phyloP scores from a whole-genome alignment of 2,113 vertebrate genomes.

The Thunnus maccoyii region DNA sequence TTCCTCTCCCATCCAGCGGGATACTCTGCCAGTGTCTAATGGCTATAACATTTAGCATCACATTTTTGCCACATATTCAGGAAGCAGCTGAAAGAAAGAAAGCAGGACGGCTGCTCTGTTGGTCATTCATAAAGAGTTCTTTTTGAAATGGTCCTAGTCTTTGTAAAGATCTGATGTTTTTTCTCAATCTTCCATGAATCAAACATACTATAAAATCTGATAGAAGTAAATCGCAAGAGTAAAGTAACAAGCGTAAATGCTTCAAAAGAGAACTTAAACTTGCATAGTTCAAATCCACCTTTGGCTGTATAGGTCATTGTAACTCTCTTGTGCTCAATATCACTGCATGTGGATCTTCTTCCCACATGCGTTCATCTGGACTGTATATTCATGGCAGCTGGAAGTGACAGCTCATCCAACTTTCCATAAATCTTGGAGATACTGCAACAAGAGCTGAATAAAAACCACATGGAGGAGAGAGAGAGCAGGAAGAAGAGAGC shows the following conservation, averaged over 20 bases:
- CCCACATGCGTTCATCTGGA: constrained; percentile 61
- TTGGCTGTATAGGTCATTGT: constrained; percentile 31
- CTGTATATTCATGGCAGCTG: constrained; percentile 78
- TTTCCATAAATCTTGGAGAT: constrained; percentile 85
- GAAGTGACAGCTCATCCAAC: constrained; percentile 80
- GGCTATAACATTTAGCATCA: constrained; percentile 35
- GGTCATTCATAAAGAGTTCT: neutral
- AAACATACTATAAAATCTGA: too few relatives aligned
- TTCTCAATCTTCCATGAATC: neutral
- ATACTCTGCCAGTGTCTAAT: constrained; percentile 35
- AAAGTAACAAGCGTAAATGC: neutral
- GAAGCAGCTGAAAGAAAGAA: neutral
- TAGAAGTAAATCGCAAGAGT: neutral
- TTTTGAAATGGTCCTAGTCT: neutral
- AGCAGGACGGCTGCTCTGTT: neutral
- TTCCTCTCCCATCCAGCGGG: constrained; percentile 44
- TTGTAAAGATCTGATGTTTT: neutral
- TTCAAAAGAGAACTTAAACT: constrained; percentile 2
- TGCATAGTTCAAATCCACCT: constrained; percentile 8
- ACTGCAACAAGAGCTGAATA: constrained; percentile 72
- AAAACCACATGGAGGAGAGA: constrained; percentile 81
- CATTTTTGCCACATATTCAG: constrained; percentile 52
- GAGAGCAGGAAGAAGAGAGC: constrained; percentile 38
- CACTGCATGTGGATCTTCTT: constrained; percentile 58
- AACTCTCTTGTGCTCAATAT: constrained; percentile 65